Evolutionary conservation across 2,113 vertebrate genomes (phyloP), one percentile per base, ranked within the genome.

Genomic region (Anolis carolinensis): DNA sequence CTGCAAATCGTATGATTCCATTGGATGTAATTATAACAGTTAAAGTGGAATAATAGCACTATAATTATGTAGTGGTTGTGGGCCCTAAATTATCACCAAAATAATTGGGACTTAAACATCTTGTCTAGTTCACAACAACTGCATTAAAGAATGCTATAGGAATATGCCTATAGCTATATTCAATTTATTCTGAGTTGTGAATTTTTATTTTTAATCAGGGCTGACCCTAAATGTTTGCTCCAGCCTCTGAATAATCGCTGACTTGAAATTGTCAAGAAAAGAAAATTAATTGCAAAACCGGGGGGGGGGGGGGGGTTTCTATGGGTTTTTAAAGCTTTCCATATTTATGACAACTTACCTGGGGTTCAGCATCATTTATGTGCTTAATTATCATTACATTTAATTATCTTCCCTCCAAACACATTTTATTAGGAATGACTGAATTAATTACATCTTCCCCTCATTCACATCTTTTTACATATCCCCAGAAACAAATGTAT

Each of bases 371-470:
- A 76, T 50, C 72, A 88, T 83, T 93, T 86, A 90, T 3, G 3
- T 90, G 87, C 55, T 90, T 86, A 92, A 83, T 73, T 88, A 86
- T 86, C 86, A 92, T 94, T 93, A 89, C 5, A 25, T 81, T 88
- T 88, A 90, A 93, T 94, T 91, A 93, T 92, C 81, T 79, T 78
- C 59, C 83, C 74, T 90, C 85, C 90, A 94, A 95, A 94, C 90
- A 95, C 16, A 86, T 86, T 89, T 78, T 85, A 84, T 82, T 78
- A 89, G 81, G 84, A 92, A 67, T 55, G 55, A 87, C 59, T 83
- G 79, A 89, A 89, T 86, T 86, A 52, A 89, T 87, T 82, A 87
- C 52, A 50, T 68, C 39, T 18, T 36, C 72, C 55, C 27, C 70
- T 76, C 74, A 89, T 89, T 89, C 85, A 48, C 75, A 70, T 90